Base-by-base conservation (phyloP, 2,888 invertebrate species). In the Drosophila testacea region DNA sequence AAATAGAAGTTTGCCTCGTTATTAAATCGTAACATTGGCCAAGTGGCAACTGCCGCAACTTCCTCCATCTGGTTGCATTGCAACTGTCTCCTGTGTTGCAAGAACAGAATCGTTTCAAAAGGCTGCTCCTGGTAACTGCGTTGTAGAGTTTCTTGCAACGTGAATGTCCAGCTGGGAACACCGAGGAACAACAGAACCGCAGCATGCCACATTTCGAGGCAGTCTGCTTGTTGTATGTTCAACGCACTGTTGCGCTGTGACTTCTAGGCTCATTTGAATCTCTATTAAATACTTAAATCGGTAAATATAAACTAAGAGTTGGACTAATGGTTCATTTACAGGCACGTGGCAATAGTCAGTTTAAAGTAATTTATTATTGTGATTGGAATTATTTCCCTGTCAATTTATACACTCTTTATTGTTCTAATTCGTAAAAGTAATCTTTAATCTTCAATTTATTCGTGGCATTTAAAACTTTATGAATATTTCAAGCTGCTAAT, bases 401-500 rank as follows among this genome's bases (percentile, higher is more conserved):
- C 36, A 5, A 38, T 38, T n/a, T 38, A 4, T 5, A 38, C 11
- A n/a, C 2, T 2, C n/a, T 38, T 38, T 38, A 38, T 38, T 38
- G 36, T 6, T 30, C 30, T 28, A 28, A 32, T 22, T 22, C 22
- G 3, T 22, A 3, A 22, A 22, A 22, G 3, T 22, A 22, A 22
- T 22, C 22, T 36, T 69, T 44, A 63, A 73, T 54, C 44, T 46
- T 1, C 34, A 34, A 9, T 59, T 50, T 42, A 13, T 41, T 9
- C 27, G 30, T 42, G 57, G 11, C 41, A 61, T 54, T 61, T 46
- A 60, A 32, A 61, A 69, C 44, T 73, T 73, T 66, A 27, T 61
- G 61, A 61, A 79, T 64, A 65, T 60, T 72, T 71, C 30, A 75
- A 57, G 61, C 68, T 63, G 64, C 50, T 73, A 63, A 73, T 63